Evolutionary conservation across 1,140 invertebrate genomes (phyloP).

Genomic region (Leptinotarsa lineolata): DNA sequence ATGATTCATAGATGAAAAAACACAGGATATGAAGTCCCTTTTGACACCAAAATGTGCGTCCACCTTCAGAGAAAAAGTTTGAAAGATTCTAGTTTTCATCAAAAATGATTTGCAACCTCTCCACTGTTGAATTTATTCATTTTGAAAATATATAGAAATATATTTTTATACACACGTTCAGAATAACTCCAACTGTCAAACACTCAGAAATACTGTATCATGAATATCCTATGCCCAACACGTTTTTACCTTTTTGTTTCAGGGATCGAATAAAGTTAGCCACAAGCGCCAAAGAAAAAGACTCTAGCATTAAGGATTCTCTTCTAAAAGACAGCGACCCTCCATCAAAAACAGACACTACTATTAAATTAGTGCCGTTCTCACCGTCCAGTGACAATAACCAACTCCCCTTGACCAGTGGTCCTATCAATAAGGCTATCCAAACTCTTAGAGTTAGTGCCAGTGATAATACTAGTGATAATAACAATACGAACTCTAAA

Average conservation of each 20-base stretch:
- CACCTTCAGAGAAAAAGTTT: too few species aligned
- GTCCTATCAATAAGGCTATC: background rate
- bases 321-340: constrained; percentile 39
- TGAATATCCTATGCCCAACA: background rate
- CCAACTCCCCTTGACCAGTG: background rate
- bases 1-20: too few species aligned
- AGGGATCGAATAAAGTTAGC: constrained; percentile 48
- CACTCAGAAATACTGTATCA: too few species aligned
- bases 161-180: too few species aligned
- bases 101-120: too few species aligned
- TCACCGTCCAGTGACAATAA: constrained; percentile 39
- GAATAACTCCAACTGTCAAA: too few species aligned
- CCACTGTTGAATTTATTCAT: too few species aligned
- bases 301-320: constrained; percentile 39
- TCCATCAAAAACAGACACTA: constrained; percentile 24
- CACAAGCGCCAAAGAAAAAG: constrained; percentile 43
- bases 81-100: too few species aligned
- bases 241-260: background rate
- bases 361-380: constrained; percentile 16
- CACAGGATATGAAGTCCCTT: too few species aligned
- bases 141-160: too few species aligned
- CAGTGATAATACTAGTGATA: constrained; percentile 27
- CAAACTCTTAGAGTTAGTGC: constrained; percentile 14
- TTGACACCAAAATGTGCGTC: too few species aligned
- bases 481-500: constrained; percentile 1